Evolutionary conservation across 2,797 vertebrate genomes (phyloP).

Genomic region (Scomberomorus guttatus): DNA sequence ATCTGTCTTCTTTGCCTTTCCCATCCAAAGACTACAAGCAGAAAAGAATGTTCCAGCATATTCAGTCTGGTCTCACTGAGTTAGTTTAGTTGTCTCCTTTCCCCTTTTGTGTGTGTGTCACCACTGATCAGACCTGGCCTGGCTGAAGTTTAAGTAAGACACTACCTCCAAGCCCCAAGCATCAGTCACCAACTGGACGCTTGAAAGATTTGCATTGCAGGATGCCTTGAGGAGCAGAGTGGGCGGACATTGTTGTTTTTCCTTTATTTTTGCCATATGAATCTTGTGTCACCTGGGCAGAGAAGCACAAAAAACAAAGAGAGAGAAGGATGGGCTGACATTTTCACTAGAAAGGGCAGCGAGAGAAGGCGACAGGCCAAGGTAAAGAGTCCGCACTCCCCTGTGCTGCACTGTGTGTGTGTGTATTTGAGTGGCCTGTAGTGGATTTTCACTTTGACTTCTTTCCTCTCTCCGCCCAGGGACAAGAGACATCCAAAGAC

Average conservation of each 20-base stretch:
- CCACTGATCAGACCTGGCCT: slow-evolving; percentile 9
- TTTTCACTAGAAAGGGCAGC: slow-evolving; percentile 83
- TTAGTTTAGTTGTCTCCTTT: slow-evolving; percentile 8
- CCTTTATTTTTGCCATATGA: slow-evolving; percentile 30
- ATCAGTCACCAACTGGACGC: neutral
- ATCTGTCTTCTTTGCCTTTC: neutral
- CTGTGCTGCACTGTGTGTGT: slow-evolving; percentile 34
- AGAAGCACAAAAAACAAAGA: slow-evolving; percentile 46
- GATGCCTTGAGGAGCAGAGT: slow-evolving; percentile 20
- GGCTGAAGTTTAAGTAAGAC: slow-evolving; percentile 10
- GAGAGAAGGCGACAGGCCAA: slow-evolving; percentile 75
- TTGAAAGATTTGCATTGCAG: slow-evolving; percentile 16
- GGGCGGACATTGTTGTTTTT: neutral
- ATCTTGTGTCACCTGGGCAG: slow-evolving; percentile 58
- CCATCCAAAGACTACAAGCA: neutral
- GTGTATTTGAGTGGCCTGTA: slow-evolving; percentile 55
- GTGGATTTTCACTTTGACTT: slow-evolving; percentile 69
- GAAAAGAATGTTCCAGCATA: neutral
- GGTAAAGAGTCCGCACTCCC: slow-evolving; percentile 68
- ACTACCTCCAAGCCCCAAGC: slow-evolving; percentile 24
- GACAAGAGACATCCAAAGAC: slow-evolving; percentile 61
- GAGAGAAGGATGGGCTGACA: slow-evolving; percentile 70
- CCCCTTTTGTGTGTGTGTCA: slow-evolving; percentile 5
- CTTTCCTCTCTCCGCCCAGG: slow-evolving; percentile 58
- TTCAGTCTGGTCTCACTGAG: neutral